phyloP scores from a whole-genome alignment of 2,113 vertebrate species.

The Tychaedon coryphoeus region DNA sequence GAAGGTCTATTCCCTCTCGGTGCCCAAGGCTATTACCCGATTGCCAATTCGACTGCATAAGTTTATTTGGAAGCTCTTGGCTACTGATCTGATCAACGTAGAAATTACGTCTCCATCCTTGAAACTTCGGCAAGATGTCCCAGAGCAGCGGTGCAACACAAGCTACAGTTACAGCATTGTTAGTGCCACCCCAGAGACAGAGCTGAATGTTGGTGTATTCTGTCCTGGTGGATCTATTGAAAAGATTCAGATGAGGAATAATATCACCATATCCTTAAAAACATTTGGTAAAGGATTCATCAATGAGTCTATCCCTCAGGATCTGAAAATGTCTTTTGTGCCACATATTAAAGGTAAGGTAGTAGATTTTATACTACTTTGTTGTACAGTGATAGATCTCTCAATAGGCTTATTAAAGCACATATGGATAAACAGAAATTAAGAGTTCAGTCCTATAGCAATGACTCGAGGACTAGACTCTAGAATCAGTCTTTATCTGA shows the following conservation, averaged over 20 bases:
- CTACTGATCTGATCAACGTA: slow-evolving; percentile 65
- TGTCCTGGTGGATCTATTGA: slow-evolving; percentile 81
- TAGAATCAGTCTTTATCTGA: not conserved
- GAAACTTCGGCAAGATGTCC: slow-evolving; percentile 75
- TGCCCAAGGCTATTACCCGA: slow-evolving; percentile 71
- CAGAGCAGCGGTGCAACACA: slow-evolving; percentile 72
- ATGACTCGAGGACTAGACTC: not conserved
- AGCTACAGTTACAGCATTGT: slow-evolving; percentile 68
- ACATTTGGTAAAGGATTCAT: slow-evolving; percentile 28
- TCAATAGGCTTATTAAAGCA: not conserved
- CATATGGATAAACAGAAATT: not conserved
- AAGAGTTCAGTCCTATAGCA: not conserved
- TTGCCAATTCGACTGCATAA: slow-evolving; percentile 76
- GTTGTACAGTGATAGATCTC: not conserved
- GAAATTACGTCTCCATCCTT: slow-evolving; percentile 68
- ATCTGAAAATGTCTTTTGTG: slow-evolving; percentile 78
- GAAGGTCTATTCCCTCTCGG: slow-evolving; percentile 54
- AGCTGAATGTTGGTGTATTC: slow-evolving; percentile 80
- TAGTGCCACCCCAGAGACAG: slow-evolving; percentile 50
- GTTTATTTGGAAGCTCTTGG: slow-evolving; percentile 82
- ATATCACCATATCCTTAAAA: slow-evolving; percentile 75
- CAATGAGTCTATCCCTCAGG: slow-evolving; percentile 37
- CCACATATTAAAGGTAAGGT: slow-evolving; percentile 80
- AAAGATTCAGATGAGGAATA: slow-evolving; percentile 83
- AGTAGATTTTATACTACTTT: not conserved